Conservation (phyloP, 2,113 vertebrate species). For the Leucopsar rothschildi region DNA sequence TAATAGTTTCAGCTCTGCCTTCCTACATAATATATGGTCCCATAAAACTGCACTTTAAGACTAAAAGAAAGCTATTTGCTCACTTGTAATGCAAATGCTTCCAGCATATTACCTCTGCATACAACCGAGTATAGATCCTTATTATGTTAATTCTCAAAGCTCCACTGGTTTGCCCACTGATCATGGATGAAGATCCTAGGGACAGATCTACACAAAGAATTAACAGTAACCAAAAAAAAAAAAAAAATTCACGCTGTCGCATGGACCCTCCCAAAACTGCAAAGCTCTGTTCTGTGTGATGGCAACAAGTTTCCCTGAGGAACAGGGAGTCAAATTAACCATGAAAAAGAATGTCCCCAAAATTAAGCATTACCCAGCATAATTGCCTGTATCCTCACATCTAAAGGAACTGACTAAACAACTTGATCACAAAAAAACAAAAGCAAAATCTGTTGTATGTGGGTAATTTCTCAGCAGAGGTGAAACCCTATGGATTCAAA, state of each 20-base stretch:
- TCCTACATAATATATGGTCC: neutral
- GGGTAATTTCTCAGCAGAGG: neutral
- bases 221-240: neutral
- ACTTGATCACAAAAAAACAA: neutral
- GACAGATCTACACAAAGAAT: neutral
- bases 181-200: neutral
- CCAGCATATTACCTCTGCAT: neutral
- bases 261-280: neutral
- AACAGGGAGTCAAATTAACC: neutral
- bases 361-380: neutral
- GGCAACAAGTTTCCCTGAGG: neutral
- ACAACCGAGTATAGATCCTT: neutral
- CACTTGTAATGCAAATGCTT: neutral
- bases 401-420: neutral
- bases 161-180: neutral
- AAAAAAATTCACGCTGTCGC: neutral
- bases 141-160: neutral
- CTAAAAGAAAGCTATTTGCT: slow-evolving; percentile 18
- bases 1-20: neutral
- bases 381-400: neutral
- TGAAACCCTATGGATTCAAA: neutral
- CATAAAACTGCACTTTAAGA: neutral
- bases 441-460: neutral
- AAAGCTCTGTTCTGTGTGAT: neutral
- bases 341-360: neutral